Evolutionary conservation across 2,797 vertebrate species (phyloP).

Genomic region (Petrocephalus schoutedeni): DNA sequence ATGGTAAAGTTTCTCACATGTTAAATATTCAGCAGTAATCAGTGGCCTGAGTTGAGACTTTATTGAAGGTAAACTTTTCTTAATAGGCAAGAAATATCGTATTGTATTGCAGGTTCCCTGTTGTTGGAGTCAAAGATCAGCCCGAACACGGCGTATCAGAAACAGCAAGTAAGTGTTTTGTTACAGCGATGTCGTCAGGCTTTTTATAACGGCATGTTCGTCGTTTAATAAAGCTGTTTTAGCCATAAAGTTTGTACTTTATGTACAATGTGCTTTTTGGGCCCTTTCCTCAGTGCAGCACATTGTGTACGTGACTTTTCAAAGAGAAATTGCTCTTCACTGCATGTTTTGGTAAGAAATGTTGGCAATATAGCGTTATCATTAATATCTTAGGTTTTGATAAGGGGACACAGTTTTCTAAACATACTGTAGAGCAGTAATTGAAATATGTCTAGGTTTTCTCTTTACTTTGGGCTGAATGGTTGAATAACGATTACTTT

Average conservation of each 20-base stretch:
- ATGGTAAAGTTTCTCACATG: background rate
- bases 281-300: background rate
- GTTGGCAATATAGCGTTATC: background rate
- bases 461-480: background rate
- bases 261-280: background rate
- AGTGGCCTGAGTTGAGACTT: background rate
- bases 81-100: background rate
- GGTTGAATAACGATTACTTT: background rate
- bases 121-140: constrained; percentile 98
- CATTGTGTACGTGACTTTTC: background rate
- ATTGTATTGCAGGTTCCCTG: constrained; percentile 78
- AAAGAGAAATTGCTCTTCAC: background rate
- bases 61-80: background rate
- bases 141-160: constrained; percentile 97
- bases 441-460: background rate
- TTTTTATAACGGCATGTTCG: background rate
- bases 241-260: background rate
- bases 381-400: background rate
- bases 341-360: background rate
- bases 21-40: background rate
- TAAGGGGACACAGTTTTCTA: background rate
- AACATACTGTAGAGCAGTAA: background rate
- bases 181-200: background rate
- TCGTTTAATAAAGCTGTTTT: background rate
- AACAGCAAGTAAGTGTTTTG: constrained; percentile 84